These are phyloP conservation scores for Hystrix brachyura DNA, from an alignment of 2,113 vertebrate species.

Conservation along the genomic window DNA sequence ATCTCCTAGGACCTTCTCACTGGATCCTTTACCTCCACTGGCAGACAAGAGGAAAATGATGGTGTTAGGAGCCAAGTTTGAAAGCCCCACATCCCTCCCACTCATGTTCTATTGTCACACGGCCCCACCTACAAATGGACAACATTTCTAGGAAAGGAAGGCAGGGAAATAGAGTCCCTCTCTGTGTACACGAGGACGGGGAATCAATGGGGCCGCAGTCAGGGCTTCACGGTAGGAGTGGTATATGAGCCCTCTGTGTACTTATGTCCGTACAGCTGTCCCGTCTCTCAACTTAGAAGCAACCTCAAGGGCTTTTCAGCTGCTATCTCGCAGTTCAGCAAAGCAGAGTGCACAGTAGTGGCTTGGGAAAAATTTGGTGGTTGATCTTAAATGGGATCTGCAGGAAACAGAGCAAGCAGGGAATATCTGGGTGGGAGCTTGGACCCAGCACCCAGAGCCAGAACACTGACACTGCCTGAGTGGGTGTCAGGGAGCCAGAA, in stretches of 20 bases:
- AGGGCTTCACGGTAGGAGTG: not conserved
- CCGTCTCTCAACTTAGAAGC: not conserved
- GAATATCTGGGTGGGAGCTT: not conserved
- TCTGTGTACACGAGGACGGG: not conserved
- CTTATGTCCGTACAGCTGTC: not conserved
- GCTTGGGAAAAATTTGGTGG: not conserved
- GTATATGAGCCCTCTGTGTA: not conserved
- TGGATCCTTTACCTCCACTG: not conserved
- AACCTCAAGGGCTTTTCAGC: not conserved
- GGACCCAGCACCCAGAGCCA: not conserved
- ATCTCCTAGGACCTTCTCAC: not conserved
- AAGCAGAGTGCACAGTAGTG: constrained; percentile 54
- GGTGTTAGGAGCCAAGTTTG: not conserved
- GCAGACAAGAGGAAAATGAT: not conserved
- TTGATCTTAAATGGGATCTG: constrained; percentile 64
- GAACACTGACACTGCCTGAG: not conserved
- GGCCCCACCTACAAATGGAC: not conserved
- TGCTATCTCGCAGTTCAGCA: not conserved
- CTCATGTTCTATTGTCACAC: not conserved
- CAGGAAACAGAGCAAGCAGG: not conserved
- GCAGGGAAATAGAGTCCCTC: not conserved
- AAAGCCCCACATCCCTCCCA: not conserved
- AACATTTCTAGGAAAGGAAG: not conserved
- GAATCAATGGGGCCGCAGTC: not conserved
- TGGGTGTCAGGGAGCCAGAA: not conserved